Conservation (phyloP, 1,140 invertebrate species). For the Penaeus indicus region DNA sequence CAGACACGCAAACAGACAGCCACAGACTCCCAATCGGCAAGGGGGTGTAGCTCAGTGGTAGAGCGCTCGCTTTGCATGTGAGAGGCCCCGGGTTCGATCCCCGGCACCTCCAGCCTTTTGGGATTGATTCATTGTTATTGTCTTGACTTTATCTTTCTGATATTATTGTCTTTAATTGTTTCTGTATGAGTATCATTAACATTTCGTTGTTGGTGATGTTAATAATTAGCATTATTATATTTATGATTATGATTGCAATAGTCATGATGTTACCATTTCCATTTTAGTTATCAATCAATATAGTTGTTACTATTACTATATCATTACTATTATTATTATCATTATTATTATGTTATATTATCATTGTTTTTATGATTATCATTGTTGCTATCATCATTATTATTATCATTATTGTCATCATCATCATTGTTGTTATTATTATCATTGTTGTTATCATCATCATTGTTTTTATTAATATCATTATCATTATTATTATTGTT, state of each 20-base stretch:
- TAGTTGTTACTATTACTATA: constrained; percentile 9
- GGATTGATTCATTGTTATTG: no score
- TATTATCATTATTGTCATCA: background rate
- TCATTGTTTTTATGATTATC: background rate
- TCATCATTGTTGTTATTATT: background rate
- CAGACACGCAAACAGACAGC: no score
- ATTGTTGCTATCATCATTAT: background rate
- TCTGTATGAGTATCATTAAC: background rate
- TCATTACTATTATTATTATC: background rate
- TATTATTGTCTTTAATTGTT: no score
- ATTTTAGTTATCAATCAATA: background rate
- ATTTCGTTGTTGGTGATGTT: background rate
- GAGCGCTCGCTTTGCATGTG: no score
- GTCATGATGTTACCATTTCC: background rate
- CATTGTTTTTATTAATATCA: background rate
- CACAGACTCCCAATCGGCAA: no score
- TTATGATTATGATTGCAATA: background rate
- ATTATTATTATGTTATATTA: background rate
- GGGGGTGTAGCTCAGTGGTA: no score
- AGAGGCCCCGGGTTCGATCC: no score
- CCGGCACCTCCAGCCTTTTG: no score
- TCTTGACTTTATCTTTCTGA: no score
- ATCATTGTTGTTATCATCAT: background rate
- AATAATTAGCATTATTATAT: background rate
- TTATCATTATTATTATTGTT: background rate